phyloP scores from a whole-genome alignment of 2,113 vertebrate species.

The Toxostoma redivivum region DNA sequence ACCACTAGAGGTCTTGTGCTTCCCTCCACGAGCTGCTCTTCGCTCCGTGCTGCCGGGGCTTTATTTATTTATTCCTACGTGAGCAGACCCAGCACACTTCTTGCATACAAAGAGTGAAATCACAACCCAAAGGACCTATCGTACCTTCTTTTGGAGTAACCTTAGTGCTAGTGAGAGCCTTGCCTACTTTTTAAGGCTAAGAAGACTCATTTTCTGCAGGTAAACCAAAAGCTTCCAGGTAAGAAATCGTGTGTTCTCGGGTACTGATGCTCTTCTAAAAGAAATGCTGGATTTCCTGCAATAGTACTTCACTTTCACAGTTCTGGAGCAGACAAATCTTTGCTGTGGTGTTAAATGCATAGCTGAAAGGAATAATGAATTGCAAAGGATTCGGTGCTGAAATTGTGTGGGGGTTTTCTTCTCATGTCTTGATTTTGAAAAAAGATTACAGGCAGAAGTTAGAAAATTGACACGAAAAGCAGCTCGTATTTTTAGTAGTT shows the following conservation, averaged over 20 bases:
- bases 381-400: conserved; percentile 29
- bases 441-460: conserved; percentile 20
- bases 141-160: conserved; percentile 61
- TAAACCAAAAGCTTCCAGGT: conserved; percentile 74
- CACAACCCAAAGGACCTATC: conserved; percentile 55
- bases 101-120: conserved; percentile 72
- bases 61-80: conserved; percentile 79
- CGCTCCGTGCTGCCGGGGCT: conserved; percentile 57
- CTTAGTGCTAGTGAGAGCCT: conserved; percentile 36
- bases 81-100: conserved; percentile 73
- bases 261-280: conserved; percentile 46
- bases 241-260: conserved; percentile 65
- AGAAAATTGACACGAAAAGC: neutral
- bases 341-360: neutral
- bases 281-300: conserved; percentile 47
- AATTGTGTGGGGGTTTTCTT: conserved; percentile 15
- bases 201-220: conserved; percentile 62
- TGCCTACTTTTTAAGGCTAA: conserved; percentile 35
- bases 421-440: conserved; percentile 50
- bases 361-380: conserved; percentile 39
- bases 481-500: conserved; percentile 38
- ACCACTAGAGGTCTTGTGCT: conserved; percentile 77
- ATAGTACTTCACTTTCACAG: conserved; percentile 66
- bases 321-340: neutral
- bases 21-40: conserved; percentile 48